Evolutionary conservation across 1,140 invertebrate species (phyloP), one percentile per base, ranked within the genome.

Genomic region (Drosophila tristis): DNA sequence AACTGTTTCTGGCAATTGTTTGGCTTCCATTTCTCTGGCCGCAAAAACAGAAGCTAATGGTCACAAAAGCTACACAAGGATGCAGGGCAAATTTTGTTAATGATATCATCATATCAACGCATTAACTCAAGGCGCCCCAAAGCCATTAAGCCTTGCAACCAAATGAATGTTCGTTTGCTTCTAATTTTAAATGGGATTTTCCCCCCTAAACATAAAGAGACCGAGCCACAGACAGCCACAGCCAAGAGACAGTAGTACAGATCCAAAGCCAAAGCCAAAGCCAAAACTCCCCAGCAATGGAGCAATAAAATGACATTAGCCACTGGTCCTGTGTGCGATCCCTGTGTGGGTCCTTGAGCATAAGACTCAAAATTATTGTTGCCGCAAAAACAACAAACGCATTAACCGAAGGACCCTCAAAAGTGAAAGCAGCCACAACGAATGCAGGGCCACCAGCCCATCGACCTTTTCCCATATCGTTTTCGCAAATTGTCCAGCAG

Each of bases 41-140:
- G 68, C 82, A 82, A 76, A 82, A 87, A 79, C 84, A 82, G 77
- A 81, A 87, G 78, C 78, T 82, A 78, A 87, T 86, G 82, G 78
- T 81, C 82, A 81, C 78, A 79, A 78, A 82, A 79, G 62, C 65
- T 59, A 29, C 62, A 61, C 51, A 80, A 48, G 47, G 75, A 26
- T 13, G 15, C 16, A 16, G 26, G 35, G 56, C 23, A 57, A 20
- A 86, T 81, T 74, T 87, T 78, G 68, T 87, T 85, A 85, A 85
- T 85, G 78, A 60, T 76, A 49, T 76, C 72, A 66, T 74, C 73
- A 87, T 78, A 78, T 87, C 82, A 81, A 62, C 20, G 78, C 82
- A 86, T 87, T 87, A 87, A 82, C 60, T 82, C 61, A 78, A 47
- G 68, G 54, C 73, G 63, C 56, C 67, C 57, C 71, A 56, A 70